Percentiles rank a stretch among this genome's conserved stretches.
phyloP scores from a whole-genome alignment of 2,113 vertebrate genomes.

The Eptatretus burgeri region DNA sequence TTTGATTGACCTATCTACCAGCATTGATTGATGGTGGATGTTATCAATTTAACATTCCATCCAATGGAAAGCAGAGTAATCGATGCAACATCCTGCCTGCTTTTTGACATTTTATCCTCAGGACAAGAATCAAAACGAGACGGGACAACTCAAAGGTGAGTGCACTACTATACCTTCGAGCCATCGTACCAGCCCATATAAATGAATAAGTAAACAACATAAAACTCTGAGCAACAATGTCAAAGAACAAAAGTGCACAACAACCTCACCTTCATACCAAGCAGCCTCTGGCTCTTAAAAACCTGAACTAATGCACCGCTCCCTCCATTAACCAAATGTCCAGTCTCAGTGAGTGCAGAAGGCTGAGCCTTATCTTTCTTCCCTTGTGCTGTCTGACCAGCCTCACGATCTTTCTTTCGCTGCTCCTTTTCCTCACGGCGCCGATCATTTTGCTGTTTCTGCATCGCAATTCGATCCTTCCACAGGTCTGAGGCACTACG shows the following conservation, averaged over 20 bases:
- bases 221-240: too few relatives aligned
- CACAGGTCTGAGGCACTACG: constrained; percentile 53
- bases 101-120: constrained; percentile 23
- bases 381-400: constrained; percentile 12
- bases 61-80: too few relatives aligned
- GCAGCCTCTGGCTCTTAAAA: constrained; percentile 60
- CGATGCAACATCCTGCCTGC: too few relatives aligned
- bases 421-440: constrained; percentile 54
- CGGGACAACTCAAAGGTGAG: neutral
- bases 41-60: too few relatives aligned
- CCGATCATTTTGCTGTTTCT: constrained; percentile 75
- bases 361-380: constrained; percentile 12
- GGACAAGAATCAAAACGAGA: constrained; percentile 8
- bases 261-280: constrained; percentile 49
- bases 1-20: too few relatives aligned
- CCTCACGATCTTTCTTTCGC: constrained; percentile 22
- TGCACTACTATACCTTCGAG: neutral
- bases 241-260: too few relatives aligned
- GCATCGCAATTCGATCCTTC: constrained; percentile 58
- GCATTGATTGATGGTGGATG: too few relatives aligned
- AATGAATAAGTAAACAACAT: too few relatives aligned
- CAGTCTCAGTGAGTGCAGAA: too few relatives aligned
- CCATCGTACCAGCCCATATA: too few relatives aligned
- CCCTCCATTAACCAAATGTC: constrained; percentile 11
- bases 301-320: constrained; percentile 66